phyloP scores from a whole-genome alignment of 1,140 invertebrate species.

The Linepithema humile region DNA sequence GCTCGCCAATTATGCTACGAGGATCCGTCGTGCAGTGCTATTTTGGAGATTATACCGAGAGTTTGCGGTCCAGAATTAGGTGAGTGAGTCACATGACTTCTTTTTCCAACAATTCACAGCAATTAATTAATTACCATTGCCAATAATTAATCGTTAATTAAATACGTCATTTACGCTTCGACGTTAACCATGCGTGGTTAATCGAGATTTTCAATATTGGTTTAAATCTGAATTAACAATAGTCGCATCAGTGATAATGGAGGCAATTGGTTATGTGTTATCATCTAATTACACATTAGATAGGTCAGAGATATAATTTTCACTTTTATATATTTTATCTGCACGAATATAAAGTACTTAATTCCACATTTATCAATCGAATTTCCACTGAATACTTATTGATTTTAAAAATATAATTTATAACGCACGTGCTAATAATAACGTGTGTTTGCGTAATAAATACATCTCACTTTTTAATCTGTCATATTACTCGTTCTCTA shows the following conservation, averaged over 20 bases:
- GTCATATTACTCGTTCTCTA: not conserved
- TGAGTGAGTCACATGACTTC: constrained; percentile 84
- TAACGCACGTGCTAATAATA: not conserved
- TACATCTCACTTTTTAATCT: not conserved
- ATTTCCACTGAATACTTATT: not conserved
- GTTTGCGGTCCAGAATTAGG: constrained; percentile 95
- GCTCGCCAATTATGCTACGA: constrained; percentile 94
- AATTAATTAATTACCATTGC: constrained; percentile 1
- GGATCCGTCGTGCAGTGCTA: constrained; percentile 93
- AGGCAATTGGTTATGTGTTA: not conserved
- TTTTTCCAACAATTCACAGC: not conserved
- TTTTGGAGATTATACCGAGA: constrained; percentile 94
- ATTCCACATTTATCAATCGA: not conserved
- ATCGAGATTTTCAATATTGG: constrained; percentile 4
- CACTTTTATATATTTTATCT: no score
- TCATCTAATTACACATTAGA: not conserved
- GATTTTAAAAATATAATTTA: not conserved
- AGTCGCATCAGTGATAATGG: not conserved
- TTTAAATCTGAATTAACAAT: constrained; percentile 24
- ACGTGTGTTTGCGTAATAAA: not conserved
- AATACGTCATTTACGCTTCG: not conserved
- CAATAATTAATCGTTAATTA: constrained; percentile 27
- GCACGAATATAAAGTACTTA: not conserved
- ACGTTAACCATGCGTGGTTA: not conserved
- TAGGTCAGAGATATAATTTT: not conserved